Percentiles rank a stretch among this genome's conserved stretches.
phyloP scores from a whole-genome alignment of 2,797 vertebrate species.

The Microcaecilia unicolor region DNA sequence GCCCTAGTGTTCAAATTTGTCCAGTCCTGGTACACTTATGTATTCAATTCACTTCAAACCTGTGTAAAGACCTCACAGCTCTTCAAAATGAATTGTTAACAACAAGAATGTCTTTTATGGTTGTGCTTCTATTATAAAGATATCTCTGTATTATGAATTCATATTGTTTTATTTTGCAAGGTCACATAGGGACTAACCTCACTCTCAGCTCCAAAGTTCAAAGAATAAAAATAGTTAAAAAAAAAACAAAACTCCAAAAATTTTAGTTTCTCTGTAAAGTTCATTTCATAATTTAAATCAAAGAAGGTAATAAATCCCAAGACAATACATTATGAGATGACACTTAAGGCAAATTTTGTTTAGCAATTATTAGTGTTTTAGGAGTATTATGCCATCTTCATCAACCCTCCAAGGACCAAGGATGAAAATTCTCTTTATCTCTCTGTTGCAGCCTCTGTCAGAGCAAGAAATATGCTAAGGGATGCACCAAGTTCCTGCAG shows the following conservation, averaged over 20 bases:
- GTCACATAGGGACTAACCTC: slow-evolving; percentile 27
- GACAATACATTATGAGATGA: slow-evolving; percentile 33
- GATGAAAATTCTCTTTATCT: slow-evolving; percentile 27
- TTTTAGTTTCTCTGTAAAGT: slow-evolving; percentile 49
- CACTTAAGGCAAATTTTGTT: slow-evolving; percentile 42
- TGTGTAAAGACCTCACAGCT: slow-evolving; percentile 23
- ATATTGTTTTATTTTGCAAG: slow-evolving; percentile 29
- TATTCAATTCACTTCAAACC: slow-evolving; percentile 30
- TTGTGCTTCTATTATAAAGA: slow-evolving; percentile 32
- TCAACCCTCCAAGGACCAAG: slow-evolving; percentile 26
- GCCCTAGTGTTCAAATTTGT: slow-evolving; percentile 41
- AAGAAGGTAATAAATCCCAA: slow-evolving; percentile 44
- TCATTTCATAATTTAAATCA: slow-evolving; percentile 35
- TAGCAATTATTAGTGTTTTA: slow-evolving; percentile 39
- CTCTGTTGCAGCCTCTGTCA: slow-evolving; percentile 4
- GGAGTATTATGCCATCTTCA: slow-evolving; percentile 24
- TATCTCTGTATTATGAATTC: slow-evolving; percentile 34
- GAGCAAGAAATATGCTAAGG: slow-evolving; percentile 2
- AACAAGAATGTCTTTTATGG: slow-evolving; percentile 34
- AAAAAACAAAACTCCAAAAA: slow-evolving; percentile 36
- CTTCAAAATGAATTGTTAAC: slow-evolving; percentile 26
- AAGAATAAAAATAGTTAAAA: slow-evolving; percentile 38
- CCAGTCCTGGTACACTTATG: slow-evolving; percentile 37
- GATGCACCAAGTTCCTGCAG: slow-evolving; percentile 10
- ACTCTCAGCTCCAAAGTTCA: slow-evolving; percentile 26